A percentile compares a stretch with the other conserved stretches of the same genome.
These are phyloP conservation scores for Drosophila tanythrix DNA, from an alignment of 2,888 invertebrate genomes.

Conservation along the genomic window DNA sequence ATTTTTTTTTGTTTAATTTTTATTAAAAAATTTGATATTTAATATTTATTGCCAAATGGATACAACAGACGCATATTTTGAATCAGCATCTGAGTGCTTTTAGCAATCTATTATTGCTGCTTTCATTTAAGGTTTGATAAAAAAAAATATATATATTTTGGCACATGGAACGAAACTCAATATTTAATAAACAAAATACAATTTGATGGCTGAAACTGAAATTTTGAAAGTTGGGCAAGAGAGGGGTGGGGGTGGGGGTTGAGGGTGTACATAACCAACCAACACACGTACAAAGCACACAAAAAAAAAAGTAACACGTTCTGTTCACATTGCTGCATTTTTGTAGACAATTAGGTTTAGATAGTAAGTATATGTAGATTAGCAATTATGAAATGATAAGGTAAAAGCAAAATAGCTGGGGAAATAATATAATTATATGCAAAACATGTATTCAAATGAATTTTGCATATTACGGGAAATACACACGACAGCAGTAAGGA, in stretches of 20 bases:
- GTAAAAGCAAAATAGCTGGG: conserved; percentile 24
- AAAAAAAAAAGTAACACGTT: conserved; percentile 48
- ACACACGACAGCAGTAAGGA: conserved; percentile 29
- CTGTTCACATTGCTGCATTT: conserved; percentile 35
- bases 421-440: conserved; percentile 37
- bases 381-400: conserved; percentile 33
- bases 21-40: conserved; percentile 4
- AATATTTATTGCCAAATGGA: conserved; percentile 54
- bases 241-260: not conserved
- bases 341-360: conserved; percentile 42
- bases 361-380: conserved; percentile 35
- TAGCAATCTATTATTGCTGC: conserved; percentile 6
- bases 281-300: conserved; percentile 63
- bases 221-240: conserved; percentile 1
- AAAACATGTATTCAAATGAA: conserved; percentile 18
- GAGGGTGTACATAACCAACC: conserved; percentile 29
- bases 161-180: conserved; percentile 29
- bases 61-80: conserved; percentile 78
- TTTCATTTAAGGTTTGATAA: conserved; percentile 5
- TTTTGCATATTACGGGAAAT: conserved; percentile 25
- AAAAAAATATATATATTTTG: conserved; percentile 9
- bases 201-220: conserved; percentile 15
- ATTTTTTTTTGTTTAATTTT: conserved; percentile 10
- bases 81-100: conserved; percentile 19
- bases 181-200: conserved; percentile 10